Base-by-base conservation (phyloP, 2,113 vertebrate species). In the Clarias macrocephalus region DNA sequence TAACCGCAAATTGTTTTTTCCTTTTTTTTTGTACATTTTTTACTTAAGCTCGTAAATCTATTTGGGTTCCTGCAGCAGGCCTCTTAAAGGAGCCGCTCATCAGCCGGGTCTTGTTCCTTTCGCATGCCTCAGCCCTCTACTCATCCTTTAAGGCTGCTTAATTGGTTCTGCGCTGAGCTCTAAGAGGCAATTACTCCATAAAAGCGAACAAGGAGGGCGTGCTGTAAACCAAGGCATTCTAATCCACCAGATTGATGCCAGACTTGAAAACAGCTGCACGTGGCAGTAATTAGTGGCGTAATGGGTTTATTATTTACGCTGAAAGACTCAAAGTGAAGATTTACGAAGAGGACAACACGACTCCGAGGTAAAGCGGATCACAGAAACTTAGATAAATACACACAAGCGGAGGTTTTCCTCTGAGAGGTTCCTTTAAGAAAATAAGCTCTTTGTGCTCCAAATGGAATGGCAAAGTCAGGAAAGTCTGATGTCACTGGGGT, bases 141-240 rank as follows among this genome's bases (percentile, higher is more conserved):
- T 89, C 87, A 82, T 70, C 52, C 88, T 90, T 86, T 83, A 91
- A 87, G 82, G 81, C 85, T 52, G 75, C 87, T 85, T 92, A 91
- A 92, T 91, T 92, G 85, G 89, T 89, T 90, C 73, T 80, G 89
- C 83, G 60, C 85, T 65, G 87, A 89, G 65, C 87, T 70, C 84
- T 91, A 89, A 89, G 85, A 87, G 87, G 86, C 89, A 92, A 92
- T 93, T 93, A 92, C 83, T 86, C 84, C 57, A 90, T 87, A 88
- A 90, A 87, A 85, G 88, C 25, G 62, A 89, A 85, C 52, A 85
- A 90, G 88, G 79, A 89, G 80, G 84, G 80, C 76, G 89, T 88
- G 86, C 80, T 75, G 82, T 86, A 80, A 73, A 90, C 72, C 68
- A 85, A 86, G 56, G 63, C 62, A 18, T 92, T 84, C 85, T 89